Evolutionary conservation across 2,113 vertebrate genomes (phyloP).

Genomic region (Calonectris borealis): DNA sequence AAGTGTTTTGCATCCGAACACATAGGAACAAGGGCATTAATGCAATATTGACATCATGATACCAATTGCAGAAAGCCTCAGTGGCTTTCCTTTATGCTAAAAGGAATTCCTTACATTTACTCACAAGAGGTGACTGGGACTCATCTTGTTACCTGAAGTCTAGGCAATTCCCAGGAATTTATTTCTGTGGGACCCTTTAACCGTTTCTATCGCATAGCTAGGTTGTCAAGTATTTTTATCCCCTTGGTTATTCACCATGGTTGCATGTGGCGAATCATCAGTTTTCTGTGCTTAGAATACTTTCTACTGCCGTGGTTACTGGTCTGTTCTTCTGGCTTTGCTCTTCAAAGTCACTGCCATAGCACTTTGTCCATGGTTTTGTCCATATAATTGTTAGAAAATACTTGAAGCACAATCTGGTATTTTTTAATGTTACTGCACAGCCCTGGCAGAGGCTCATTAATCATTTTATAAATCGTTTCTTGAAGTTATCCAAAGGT

Average conservation of each 20-base stretch:
- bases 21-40: not conserved
- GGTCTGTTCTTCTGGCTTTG: not conserved
- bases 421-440: not conserved
- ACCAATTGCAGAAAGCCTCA: not conserved
- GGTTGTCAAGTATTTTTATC: not conserved
- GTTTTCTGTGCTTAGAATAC: not conserved
- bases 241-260: not conserved
- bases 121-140: not conserved
- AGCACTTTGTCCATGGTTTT: not conserved
- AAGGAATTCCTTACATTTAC: not conserved
- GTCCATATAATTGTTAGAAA: not conserved
- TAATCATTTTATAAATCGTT: not conserved
- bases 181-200: not conserved
- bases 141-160: not conserved
- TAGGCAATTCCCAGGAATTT: not conserved
- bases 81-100: not conserved
- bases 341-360: not conserved
- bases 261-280: fast-evolving
- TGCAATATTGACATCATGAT: not conserved
- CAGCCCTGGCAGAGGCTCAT: not conserved
- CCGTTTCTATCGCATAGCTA: not conserved
- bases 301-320: not conserved
- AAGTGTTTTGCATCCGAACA: not conserved
- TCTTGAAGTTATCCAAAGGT: not conserved
- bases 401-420: not conserved